Base-by-base conservation (phyloP, 92 coral and sea anemone species). In the Heteractis magnifica region DNA sequence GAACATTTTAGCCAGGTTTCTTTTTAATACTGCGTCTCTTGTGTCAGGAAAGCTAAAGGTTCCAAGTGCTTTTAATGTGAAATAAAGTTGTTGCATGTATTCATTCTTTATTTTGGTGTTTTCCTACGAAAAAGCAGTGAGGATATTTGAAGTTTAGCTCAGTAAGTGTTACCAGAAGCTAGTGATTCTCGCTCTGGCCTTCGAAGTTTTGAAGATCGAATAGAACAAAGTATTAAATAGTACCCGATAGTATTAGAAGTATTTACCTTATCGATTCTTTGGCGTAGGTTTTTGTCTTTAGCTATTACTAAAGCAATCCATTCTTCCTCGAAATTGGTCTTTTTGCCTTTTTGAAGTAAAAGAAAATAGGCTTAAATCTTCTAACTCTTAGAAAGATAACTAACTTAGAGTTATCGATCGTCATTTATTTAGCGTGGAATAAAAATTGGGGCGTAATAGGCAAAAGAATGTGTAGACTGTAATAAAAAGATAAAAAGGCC, bases 1-100 rank as follows among this genome's bases (percentile, higher is more conserved):
- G 84, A 89, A 87, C 83, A 93, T 91, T 86, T 93, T 93, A 52
- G 88, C 84, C 12, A 93, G 77, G 81, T 93, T 93, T 80, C 90
- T 88, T 87, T 76, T 85, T 41, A 93, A 76, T 23, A 91, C 76
- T 21, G 81, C 84, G 41, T 93, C 97, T 59, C 81, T 89, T 53
- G 92, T 89, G 71, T 85, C 88, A 44, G 81, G 76, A 71, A 91
- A 93, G 76, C 83, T 86, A 83, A 93, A 93, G n/a, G 92, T 82
- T 0, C 97, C 93, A 21, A 93, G 91, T 0, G 84, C 79, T 80
- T 91, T 71, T 9, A 93, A 87, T 53, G 90, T 84, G 15, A 75
- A 51, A 49, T 87, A 80, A 56, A 93, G 86, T 60, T 93, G 87
- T 58, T 49, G 82, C 73, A 93, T 82, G 59, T 87, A 83, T 21